phyloP scores from a whole-genome alignment of 2,113 vertebrate genomes.

The Brachypodius melanocephalos region DNA sequence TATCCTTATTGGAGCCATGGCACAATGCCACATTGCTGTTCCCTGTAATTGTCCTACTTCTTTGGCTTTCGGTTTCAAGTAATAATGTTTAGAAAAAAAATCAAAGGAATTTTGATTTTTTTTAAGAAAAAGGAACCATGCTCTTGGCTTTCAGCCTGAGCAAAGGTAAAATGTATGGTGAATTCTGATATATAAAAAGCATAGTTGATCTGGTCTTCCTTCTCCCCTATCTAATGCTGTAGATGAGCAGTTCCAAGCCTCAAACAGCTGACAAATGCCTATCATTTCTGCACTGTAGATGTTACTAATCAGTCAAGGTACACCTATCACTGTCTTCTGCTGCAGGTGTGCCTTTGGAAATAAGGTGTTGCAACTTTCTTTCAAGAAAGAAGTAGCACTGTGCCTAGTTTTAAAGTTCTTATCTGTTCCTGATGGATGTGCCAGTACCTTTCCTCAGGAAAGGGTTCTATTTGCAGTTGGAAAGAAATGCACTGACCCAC shows the following conservation, averaged over 20 bases:
- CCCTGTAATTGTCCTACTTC: neutral
- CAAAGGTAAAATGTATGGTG: neutral
- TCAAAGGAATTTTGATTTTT: neutral
- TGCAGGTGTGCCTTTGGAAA: neutral
- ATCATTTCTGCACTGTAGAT: neutral
- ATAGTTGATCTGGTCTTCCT: neutral
- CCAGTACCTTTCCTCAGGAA: neutral
- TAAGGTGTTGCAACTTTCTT: neutral
- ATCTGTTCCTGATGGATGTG: neutral
- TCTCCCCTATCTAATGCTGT: neutral
- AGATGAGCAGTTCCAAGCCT: neutral
- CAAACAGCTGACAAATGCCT: neutral
- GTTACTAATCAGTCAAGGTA: neutral
- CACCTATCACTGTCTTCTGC: neutral
- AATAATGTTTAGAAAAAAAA: neutral
- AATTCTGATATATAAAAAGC: neutral
- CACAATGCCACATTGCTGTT: neutral
- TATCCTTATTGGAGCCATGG: neutral
- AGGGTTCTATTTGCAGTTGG: neutral
- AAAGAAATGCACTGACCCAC: neutral
- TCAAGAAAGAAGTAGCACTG: neutral
- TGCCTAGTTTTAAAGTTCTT: neutral
- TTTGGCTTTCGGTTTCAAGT: neutral
- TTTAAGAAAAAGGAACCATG: neutral
- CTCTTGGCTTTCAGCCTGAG: neutral